Evolutionary conservation across 2,113 vertebrate genomes (phyloP).

Genomic region (Shinisaurus crocodilurus): DNA sequence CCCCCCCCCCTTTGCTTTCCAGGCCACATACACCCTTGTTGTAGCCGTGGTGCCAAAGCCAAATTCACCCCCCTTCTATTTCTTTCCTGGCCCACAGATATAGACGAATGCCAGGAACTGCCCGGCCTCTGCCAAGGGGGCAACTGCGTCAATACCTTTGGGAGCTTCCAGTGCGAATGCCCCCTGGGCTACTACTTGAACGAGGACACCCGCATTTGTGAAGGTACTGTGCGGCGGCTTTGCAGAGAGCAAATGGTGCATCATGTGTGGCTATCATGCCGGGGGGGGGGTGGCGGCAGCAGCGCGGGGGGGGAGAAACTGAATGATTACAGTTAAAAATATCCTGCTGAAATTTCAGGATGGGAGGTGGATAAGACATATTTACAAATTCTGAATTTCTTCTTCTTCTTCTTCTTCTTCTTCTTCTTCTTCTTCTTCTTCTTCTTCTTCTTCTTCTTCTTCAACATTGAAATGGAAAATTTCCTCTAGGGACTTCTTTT

Average conservation of each 20-base stretch:
- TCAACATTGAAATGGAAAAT: too few species aligned
- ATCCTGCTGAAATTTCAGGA: neutral
- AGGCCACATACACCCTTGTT: too few species aligned
- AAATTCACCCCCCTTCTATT: neutral
- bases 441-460: too few species aligned
- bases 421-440: too few species aligned
- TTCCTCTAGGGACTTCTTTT: too few species aligned
- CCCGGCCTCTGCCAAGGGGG: conserved; percentile 92
- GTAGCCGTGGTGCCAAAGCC: too few species aligned
- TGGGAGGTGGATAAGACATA: neutral
- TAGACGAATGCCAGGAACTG: conserved; percentile 93
- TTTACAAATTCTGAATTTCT: neutral
- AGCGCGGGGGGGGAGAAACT: neutral
- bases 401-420: too few species aligned
- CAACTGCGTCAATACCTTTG: conserved; percentile 92
- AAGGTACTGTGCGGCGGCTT: conserved; percentile 73
- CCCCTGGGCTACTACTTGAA: conserved; percentile 90
- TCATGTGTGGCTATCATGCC: rapidly evolving
- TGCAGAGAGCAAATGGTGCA: neutral
- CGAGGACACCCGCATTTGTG: conserved; percentile 88
- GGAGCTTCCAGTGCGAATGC: conserved; percentile 95
- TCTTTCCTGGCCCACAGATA: conserved; percentile 77
- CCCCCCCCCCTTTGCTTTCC: too few species aligned
- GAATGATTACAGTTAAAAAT: neutral
- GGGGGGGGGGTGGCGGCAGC: rapidly evolving